Conservation (phyloP, 1,140 invertebrate species). For the Anadara kagoshimensis region DNA sequence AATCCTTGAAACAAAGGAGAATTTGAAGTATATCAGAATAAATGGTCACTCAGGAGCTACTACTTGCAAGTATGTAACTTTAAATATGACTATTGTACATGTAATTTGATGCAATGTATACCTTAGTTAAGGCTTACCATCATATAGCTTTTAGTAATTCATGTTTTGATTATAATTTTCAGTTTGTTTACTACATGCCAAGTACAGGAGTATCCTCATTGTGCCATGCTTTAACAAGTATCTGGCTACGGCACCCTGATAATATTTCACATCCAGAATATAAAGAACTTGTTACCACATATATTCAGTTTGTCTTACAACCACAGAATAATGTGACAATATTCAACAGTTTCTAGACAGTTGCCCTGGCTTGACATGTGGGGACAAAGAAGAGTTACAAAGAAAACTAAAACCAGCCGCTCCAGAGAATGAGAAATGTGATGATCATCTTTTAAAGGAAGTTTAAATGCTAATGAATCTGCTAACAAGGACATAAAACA, state of each 20-base stretch:
- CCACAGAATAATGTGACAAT: conserved; percentile 1
- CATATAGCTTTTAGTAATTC: neutral
- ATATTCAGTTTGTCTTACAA: conserved; percentile 6
- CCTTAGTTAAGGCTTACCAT: no score
- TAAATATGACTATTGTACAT: no score
- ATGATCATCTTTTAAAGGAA: no score
- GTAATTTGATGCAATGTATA: no score
- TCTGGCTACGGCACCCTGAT: conserved; percentile 31
- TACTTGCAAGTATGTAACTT: no score
- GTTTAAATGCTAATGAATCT: no score
- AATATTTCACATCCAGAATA: conserved; percentile 8
- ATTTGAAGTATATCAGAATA: no score
- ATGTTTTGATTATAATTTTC: conserved; percentile 11
- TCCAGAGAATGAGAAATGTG: neutral
- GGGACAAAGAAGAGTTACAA: neutral
- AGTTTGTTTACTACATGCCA: conserved; percentile 51
- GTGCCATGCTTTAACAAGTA: conserved; percentile 40
- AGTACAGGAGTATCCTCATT: conserved; percentile 48
- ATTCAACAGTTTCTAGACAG: conserved; percentile 5
- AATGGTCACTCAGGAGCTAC: no score
- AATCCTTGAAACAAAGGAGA: no score
- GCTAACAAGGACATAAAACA: no score
- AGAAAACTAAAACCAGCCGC: neutral
- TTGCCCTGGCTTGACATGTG: conserved; percentile 12
- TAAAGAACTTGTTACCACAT: conserved; percentile 9